A percentile compares a stretch with the other conserved stretches of the same genome.
Conservation (phyloP, 2,797 vertebrate species). For the Pseudomugil gertrudae region DNA sequence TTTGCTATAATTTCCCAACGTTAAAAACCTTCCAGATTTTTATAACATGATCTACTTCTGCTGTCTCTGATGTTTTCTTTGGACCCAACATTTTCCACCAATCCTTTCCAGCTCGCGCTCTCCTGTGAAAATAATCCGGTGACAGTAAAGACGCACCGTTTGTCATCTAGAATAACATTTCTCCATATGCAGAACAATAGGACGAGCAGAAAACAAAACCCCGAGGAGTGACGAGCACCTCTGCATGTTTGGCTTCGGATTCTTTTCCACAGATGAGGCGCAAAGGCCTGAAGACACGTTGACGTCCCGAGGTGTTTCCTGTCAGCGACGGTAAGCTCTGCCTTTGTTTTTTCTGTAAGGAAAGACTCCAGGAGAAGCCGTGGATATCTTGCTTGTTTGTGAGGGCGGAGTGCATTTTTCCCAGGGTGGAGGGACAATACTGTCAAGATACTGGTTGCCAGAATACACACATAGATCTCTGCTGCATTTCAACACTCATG, state of each 20-base stretch:
- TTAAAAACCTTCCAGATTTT: not conserved
- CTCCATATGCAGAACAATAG: conserved; percentile 62
- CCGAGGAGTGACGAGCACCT: conserved; percentile 60
- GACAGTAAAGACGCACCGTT: conserved; percentile 34
- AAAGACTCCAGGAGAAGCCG: conserved; percentile 66
- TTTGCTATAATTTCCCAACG: not conserved
- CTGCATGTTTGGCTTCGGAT: conserved; percentile 38
- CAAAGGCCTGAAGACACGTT: conserved; percentile 36
- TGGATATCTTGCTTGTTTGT: conserved; percentile 69
- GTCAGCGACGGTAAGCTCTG: conserved; percentile 55
- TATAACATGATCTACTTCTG: not conserved
- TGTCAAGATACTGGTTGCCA: conserved; percentile 63
- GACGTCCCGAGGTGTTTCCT: conserved; percentile 57
- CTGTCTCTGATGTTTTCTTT: conserved; percentile 28
- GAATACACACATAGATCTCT: conserved; percentile 67
- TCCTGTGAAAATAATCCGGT: conserved; percentile 60
- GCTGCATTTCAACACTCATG: conserved; percentile 54
- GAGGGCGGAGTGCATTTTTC: conserved; percentile 76
- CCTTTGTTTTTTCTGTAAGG: conserved; percentile 77
- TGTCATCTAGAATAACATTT: conserved; percentile 54
- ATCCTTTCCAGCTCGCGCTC: conserved; percentile 19
- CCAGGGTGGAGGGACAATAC: conserved; percentile 66
- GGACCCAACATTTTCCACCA: conserved; percentile 45
- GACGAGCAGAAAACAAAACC: conserved; percentile 41
- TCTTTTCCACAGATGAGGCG: conserved; percentile 51